Evolutionary conservation across 2,888 invertebrate species (phyloP), one percentile per base, ranked within the genome.

Genomic region (Epirrhoe tristata): DNA sequence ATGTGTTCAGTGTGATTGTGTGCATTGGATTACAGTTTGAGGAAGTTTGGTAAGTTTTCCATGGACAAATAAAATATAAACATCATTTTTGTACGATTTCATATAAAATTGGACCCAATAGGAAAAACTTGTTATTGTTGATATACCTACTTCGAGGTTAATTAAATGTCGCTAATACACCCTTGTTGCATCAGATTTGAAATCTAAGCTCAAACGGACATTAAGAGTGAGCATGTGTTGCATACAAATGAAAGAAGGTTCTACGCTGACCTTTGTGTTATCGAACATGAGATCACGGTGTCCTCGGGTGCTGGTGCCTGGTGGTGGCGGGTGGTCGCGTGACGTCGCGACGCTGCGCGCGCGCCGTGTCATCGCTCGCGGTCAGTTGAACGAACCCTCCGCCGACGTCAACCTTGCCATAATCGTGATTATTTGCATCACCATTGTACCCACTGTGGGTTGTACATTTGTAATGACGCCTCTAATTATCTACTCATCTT

Each of bases 371-470:
- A 93, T 93, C 93, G 93, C 74, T 92, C 93, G 91, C 91, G 89
- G 91, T 90, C 91, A 91, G 93, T 93, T 93, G 90, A 93, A 93
- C 93, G 93, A 93, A 92, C 93, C 93, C 89, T 86, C 88, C 76
- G 85, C 77, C 90, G 93, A 85, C 91, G 90, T 90, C 92, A 93
- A 91, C 92, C 91, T 92, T 91, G 91, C 91, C 91, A 91, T 93
- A 91, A 92, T 93, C 91, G 90, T 88, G 88, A 90, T 92, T 89
- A 93, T 93, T 92, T 92, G 90, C 93, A 93, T 93, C 86, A 85
- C 89, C 86, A 90, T 90, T 91, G 90, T 91, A 82, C 80, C 84
- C 80, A 81, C 79, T 78, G 85, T 83, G 82, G 85, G 81, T 78
- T 80, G 83, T n/a, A n/a, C n/a, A n/a, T n/a, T n/a, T n/a, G n/a